phyloP scores from a whole-genome alignment of 1,140 invertebrate genomes.

The Diprion similis region DNA sequence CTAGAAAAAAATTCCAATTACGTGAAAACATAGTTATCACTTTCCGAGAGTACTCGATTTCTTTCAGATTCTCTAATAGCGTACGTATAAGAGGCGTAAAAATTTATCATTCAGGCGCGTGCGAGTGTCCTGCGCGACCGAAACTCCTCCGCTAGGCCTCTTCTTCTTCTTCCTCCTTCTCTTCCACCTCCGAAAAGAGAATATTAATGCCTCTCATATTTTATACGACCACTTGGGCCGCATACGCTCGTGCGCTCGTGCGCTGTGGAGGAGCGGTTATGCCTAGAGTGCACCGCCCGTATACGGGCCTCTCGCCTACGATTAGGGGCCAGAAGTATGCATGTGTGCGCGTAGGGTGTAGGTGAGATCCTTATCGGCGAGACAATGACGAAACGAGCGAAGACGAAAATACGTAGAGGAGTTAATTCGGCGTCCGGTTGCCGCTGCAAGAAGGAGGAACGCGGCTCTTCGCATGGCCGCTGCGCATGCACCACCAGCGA shows the following conservation, averaged over 20 bases:
- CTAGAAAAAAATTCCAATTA: too few species aligned
- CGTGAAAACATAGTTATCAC: too few species aligned
- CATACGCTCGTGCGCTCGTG: neutral
- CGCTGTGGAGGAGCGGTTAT: neutral
- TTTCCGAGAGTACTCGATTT: too few species aligned
- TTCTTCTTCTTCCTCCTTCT: neutral
- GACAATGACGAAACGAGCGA: constrained; percentile 1
- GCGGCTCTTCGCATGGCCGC: neutral
- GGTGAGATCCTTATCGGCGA: constrained; percentile 1
- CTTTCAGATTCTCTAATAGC: too few species aligned
- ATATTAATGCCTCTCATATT: constrained; percentile 5
- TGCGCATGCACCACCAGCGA: too few species aligned
- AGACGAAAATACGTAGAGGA: constrained; percentile 7
- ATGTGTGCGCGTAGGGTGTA: neutral
- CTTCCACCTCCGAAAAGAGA: neutral
- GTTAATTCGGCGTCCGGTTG: constrained; percentile 4
- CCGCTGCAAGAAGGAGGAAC: neutral
- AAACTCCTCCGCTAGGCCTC: neutral
- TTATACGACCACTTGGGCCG: constrained; percentile 1
- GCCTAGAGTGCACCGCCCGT: too few species aligned
- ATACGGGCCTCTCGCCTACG: too few species aligned
- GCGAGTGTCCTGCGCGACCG: too few species aligned
- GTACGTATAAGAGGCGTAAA: too few species aligned
- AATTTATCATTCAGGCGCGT: too few species aligned
- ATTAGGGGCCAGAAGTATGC: neutral